A percentile compares a stretch with the other conserved stretches of the same genome.
These are phyloP conservation scores for Fregetta grallaria DNA, from an alignment of 2,113 vertebrate species.

Conservation along the genomic window DNA sequence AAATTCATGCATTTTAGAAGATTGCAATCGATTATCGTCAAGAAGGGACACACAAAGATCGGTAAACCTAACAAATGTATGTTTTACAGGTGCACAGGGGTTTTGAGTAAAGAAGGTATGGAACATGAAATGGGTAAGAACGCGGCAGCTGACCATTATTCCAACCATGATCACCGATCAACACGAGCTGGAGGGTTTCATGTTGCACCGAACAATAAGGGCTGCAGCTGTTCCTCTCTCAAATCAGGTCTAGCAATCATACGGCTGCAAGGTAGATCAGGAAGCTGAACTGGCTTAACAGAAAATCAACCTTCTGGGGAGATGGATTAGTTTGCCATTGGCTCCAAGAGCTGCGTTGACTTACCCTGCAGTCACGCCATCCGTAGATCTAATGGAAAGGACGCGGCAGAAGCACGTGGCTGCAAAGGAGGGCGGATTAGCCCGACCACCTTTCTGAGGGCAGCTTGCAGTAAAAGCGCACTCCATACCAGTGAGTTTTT, in stretches of 20 bases:
- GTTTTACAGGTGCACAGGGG: not conserved
- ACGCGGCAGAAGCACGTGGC: not conserved
- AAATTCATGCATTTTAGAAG: not conserved
- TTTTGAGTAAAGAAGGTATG: not conserved
- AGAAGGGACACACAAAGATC: not conserved
- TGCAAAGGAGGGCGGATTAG: not conserved
- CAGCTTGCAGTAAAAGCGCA: not conserved
- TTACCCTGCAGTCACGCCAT: not conserved
- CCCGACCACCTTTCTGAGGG: not conserved
- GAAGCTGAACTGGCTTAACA: not conserved
- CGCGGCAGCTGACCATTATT: not conserved
- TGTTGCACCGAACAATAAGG: not conserved
- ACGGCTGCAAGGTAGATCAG: not conserved
- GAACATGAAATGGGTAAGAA: not conserved
- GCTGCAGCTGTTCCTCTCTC: slow-evolving; percentile 23
- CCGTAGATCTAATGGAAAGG: not conserved
- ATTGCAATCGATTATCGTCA: fast-evolving
- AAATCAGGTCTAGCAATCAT: not conserved
- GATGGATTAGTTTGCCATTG: not conserved
- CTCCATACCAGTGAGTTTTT: not conserved
- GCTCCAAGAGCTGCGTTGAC: not conserved
- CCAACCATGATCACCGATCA: fast-evolving
- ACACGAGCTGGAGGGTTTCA: not conserved
- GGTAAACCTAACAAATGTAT: not conserved
- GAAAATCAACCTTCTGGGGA: slow-evolving; percentile 12